Base-by-base conservation (phyloP, 2,888 invertebrate genomes). In the Monochamus alternatus region DNA sequence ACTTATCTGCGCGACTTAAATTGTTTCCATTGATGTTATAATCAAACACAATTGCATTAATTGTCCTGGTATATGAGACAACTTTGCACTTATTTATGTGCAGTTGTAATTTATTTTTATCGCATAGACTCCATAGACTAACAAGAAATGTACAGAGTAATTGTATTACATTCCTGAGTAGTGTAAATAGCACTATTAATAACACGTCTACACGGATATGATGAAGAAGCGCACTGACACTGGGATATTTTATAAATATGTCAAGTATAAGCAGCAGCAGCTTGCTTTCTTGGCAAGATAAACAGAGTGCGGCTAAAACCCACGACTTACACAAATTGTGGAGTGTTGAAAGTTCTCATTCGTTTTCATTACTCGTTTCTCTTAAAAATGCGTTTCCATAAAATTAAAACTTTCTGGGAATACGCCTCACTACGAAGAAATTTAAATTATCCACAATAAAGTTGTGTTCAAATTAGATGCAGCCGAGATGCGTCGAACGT, bases 231-330 rank as follows among this genome's bases (percentile, higher is more conserved):
- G 43, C 64, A 69, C 38, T 70, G 74, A 75, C 74, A 77, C 65
- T 75, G 70, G 68, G 32, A 67, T 80, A 80, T 80, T 80, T 80
- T 80, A 78, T 78, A 80, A 80, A 80, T 79, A 80, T 77, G 80
- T 80, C 80, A 75, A 75, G 80, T 60, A 52, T 75, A 75, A 78
- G 73, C 74, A 75, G 67, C 73, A 74, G 73, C 76, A 64, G 71
- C 60, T 44, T 62, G 72, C 22, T 62, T 14, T 51, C 65, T 51
- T 64, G 77, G 51, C 65, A 65, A 77, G 77, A 77, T 73, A 71
- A 76, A 79, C 77, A 65, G 73, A 64, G 47, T 63, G 38, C 70
- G 44, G 64, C 62, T 72, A 77, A 75, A 71, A 77, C 75, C 79
- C 72, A 63, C 44, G 79, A 79, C 77, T 75, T 75, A 74, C 77